Percentiles rank a stretch among this genome's conserved stretches.
Conservation (phyloP, 2,888 invertebrate genomes). For the Drosophila leonis region DNA sequence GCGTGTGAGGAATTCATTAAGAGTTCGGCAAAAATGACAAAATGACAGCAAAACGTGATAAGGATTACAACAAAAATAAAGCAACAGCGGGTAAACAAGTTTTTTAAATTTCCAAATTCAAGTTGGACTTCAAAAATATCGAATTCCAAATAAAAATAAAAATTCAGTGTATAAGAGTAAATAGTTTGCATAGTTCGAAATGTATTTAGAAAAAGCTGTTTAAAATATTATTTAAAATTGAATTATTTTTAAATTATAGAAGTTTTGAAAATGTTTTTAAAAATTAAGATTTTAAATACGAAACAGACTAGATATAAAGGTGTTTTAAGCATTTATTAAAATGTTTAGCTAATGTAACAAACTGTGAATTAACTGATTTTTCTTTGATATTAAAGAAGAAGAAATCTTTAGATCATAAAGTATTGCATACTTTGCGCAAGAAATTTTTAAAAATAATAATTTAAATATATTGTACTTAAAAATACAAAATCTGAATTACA, state of each 20-base stretch:
- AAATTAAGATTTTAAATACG: not conserved
- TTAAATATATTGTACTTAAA: not conserved
- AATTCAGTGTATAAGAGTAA: not conserved
- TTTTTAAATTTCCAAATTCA: not conserved
- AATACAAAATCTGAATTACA: not conserved
- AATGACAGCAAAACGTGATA: constrained; percentile 85
- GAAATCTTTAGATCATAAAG: not conserved
- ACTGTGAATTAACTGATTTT: not conserved
- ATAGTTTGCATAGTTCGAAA: not conserved
- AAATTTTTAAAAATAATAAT: not conserved
- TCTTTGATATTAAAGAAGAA: not conserved
- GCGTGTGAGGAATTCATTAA: constrained; percentile 61
- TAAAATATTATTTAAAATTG: not conserved
- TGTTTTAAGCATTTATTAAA: not conserved
- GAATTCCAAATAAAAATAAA: not conserved
- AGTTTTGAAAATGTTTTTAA: not conserved
- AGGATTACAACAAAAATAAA: constrained; percentile 84
- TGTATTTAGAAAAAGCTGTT: not conserved
- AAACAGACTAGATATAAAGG: not conserved
- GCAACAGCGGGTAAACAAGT: constrained; percentile 81
- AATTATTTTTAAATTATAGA: not conserved
- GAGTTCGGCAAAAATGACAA: constrained; percentile 81
- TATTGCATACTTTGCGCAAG: not conserved
- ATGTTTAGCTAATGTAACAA: not conserved
- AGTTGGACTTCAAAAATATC: not conserved